Conservation (phyloP, 1,140 invertebrate genomes). For the Bombyx mandarina region DNA sequence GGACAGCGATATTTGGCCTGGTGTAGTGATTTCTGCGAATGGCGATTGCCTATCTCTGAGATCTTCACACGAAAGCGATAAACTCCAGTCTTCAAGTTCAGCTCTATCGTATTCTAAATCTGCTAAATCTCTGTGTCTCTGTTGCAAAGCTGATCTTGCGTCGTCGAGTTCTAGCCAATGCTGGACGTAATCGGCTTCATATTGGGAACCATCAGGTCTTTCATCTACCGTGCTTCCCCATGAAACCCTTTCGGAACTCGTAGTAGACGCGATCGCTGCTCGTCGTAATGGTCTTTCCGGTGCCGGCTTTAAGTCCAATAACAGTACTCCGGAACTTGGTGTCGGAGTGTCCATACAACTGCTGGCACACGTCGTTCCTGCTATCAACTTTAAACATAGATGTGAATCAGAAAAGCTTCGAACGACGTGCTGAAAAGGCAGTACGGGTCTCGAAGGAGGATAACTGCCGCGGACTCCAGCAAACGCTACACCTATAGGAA, state of each 20-base stretch:
- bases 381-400: constrained; percentile 77
- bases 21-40: constrained; percentile 65
- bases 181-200: constrained; percentile 82
- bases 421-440: constrained; percentile 81
- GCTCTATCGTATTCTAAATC: constrained; percentile 82
- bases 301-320: constrained; percentile 68
- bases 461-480: constrained; percentile 79
- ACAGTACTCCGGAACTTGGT: constrained; percentile 72
- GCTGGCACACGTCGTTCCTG: constrained; percentile 66
- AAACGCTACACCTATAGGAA: constrained; percentile 77
- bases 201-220: constrained; percentile 74
- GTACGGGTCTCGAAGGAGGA: constrained; percentile 75
- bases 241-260: constrained; percentile 66
- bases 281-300: constrained; percentile 57
- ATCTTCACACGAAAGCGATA: constrained; percentile 80
- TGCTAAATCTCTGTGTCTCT: constrained; percentile 77
- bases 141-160: constrained; percentile 75
- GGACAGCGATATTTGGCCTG: constrained; percentile 73
- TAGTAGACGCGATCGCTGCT: constrained; percentile 56
- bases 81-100: constrained; percentile 85
- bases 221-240: constrained; percentile 73
- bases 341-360: constrained; percentile 72
- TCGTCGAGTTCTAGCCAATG: constrained; percentile 82
- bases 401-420: constrained; percentile 82
- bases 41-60: constrained; percentile 69